Evolutionary conservation across 1,140 invertebrate species (phyloP).

Genomic region (Oryctes rhinoceros): DNA sequence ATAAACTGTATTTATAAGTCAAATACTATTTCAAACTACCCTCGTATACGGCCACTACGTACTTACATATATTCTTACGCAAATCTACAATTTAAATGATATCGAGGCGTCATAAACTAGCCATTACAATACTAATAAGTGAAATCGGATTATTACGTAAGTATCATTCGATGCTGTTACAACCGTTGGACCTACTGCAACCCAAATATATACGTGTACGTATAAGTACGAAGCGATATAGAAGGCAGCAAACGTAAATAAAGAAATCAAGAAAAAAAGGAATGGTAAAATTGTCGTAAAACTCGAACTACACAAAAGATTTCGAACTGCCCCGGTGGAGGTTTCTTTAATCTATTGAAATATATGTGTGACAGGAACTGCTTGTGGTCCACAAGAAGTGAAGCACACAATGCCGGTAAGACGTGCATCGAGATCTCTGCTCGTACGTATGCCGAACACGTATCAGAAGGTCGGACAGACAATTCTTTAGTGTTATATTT

Average conservation of each 20-base stretch:
- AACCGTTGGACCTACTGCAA: background rate
- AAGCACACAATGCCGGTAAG: conserved; percentile 43
- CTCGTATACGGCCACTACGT: background rate
- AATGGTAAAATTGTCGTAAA: conserved; percentile 34
- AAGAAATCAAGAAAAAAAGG: conserved; percentile 40
- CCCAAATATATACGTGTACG: background rate
- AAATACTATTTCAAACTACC: background rate
- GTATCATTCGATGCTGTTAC: conserved; percentile 7
- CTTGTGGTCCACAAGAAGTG: conserved; percentile 45
- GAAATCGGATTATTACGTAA: conserved; percentile 35
- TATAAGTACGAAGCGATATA: conserved; percentile 6
- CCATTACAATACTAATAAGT: conserved; percentile 33
- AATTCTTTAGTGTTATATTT: conserved; percentile 42
- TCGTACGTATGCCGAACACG: conserved; percentile 41
- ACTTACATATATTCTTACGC: background rate
- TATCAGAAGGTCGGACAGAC: conserved; percentile 45
- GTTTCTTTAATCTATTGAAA: conserved; percentile 44
- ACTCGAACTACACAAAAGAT: conserved; percentile 39
- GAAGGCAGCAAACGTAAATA: conserved; percentile 38
- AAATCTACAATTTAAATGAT: conserved; percentile 34
- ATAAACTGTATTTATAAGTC: too few relatives aligned
- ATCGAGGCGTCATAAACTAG: conserved; percentile 9
- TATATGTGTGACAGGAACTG: conserved; percentile 47
- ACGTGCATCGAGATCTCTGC: conserved; percentile 37
- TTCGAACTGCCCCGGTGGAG: conserved; percentile 41